These are phyloP conservation scores for Pyrgilauda ruficollis DNA, from an alignment of 2,113 vertebrate species.

Conservation along the genomic window DNA sequence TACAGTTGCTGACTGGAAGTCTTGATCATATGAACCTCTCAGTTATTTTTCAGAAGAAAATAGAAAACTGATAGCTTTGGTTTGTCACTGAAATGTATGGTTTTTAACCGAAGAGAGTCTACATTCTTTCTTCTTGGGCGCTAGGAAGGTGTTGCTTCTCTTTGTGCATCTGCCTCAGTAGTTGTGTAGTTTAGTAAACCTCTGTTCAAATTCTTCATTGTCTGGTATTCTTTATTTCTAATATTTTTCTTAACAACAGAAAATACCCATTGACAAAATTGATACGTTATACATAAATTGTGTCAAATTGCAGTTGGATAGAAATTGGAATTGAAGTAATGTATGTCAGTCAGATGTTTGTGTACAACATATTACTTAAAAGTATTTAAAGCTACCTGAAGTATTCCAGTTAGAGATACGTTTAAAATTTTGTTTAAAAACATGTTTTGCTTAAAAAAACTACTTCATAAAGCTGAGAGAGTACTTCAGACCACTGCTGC, in stretches of 20 bases:
- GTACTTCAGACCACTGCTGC: background rate
- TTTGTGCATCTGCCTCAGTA: background rate
- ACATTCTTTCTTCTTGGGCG: background rate
- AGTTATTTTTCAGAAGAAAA: background rate
- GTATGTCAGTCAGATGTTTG: background rate
- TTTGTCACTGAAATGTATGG: background rate
- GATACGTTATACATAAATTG: background rate
- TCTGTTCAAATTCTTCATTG: background rate
- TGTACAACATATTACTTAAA: background rate
- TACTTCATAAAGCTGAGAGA: background rate
- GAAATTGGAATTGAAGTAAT: background rate
- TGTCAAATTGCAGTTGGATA: background rate
- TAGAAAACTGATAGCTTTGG: background rate
- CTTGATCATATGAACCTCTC: background rate
- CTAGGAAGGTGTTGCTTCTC: background rate
- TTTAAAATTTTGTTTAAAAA: background rate
- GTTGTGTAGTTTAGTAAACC: background rate
- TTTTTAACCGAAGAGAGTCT: background rate
- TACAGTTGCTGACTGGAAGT: background rate
- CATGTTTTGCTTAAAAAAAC: background rate
- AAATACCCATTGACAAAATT: background rate
- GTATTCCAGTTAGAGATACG: background rate
- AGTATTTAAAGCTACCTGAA: background rate
- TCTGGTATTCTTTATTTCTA: background rate
- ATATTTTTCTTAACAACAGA: background rate